Base-by-base conservation (phyloP, 2,888 invertebrate genomes). In the Habrosyne pyritoides region DNA sequence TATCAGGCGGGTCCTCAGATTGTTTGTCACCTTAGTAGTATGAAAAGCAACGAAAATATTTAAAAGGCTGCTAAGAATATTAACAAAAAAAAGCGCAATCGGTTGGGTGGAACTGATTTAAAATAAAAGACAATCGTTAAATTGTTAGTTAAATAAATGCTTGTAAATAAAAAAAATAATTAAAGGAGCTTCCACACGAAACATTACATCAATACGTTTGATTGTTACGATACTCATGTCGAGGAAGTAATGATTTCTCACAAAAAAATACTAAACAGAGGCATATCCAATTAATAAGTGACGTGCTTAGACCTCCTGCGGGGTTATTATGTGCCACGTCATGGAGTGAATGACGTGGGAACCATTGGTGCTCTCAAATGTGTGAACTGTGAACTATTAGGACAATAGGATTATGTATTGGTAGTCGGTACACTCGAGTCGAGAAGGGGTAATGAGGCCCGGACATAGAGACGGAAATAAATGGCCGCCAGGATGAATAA, bases 321-420 rank as follows among this genome's bases (percentile, higher is more conserved):
- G 88, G 56, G 80, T 71, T 75, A 83, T 80, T 83, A 82, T 86
- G 81, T 74, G 74, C 74, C 73, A 70, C 79, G 75, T 82, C 79
- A 77, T 67, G 51, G 57, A 56, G 51, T 58, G 66, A 73, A 66
- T 68, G 72, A 75, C 73, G 79, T 79, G 79, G 70, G 79, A 79
- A 79, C 67, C 59, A 64, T 54, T 56, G 59, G 52, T 64, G 54
- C 52, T 48, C 42, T 52, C 49, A 24, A 14, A 36, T 36, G 36
- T 36, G 36, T 36, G 36, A 36, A 14, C 14, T 36, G 36, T 36
- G 36, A 36, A 36, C 14, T 36, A 36, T 36, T 14, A 36, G 36
- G 36, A 36, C 36, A 36, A 36, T 36, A 14, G 36, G 36, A 14
- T 36, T 36, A 36, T 36, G 36, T 24, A 36, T 14, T 12, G 14